Percentiles rank a stretch among this genome's conserved stretches.
These are phyloP conservation scores for Mystacides longicornis DNA, from an alignment of 2,888 invertebrate species.

Conservation along the genomic window DNA sequence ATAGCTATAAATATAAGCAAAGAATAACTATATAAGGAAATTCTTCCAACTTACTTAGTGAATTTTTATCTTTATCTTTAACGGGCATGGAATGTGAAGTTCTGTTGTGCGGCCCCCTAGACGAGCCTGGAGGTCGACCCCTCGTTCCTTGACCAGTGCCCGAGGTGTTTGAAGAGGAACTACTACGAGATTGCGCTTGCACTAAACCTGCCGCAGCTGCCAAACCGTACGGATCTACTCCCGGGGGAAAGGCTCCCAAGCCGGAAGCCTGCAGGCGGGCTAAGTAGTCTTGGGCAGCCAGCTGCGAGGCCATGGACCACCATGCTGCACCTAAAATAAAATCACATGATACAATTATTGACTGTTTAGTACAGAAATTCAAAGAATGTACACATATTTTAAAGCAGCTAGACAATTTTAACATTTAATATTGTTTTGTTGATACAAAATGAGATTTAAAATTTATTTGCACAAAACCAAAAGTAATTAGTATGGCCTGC, in stretches of 20 bases:
- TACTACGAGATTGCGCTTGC: constrained; percentile 30
- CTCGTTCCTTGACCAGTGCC: constrained; percentile 8
- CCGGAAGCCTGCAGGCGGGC: constrained; percentile 76
- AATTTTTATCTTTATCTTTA: constrained; percentile 38
- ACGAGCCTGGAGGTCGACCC: constrained; percentile 8
- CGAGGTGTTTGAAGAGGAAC: constrained; percentile 27
- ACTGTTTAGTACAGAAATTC: too few relatives aligned
- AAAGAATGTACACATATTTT: too few relatives aligned
- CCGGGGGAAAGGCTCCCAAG: constrained; percentile 62
- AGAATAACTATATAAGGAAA: neutral
- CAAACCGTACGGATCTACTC: constrained; percentile 47
- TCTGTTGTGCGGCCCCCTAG: constrained; percentile 5
- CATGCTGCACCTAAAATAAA: constrained; percentile 63
- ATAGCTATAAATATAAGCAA: too few relatives aligned
- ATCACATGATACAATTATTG: too few relatives aligned
- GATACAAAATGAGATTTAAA: too few relatives aligned
- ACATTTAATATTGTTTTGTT: too few relatives aligned
- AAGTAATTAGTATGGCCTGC: too few relatives aligned
- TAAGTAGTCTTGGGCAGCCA: constrained; percentile 83
- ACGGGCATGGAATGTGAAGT: constrained; percentile 12
- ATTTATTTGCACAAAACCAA: too few relatives aligned
- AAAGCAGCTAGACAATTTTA: too few relatives aligned
- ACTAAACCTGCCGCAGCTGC: constrained; percentile 27
- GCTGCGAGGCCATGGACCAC: constrained; percentile 87
- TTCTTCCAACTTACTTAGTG: constrained; percentile 27